phyloP scores from a whole-genome alignment of 2,797 vertebrate species.

The Gambusia yucatana region DNA sequence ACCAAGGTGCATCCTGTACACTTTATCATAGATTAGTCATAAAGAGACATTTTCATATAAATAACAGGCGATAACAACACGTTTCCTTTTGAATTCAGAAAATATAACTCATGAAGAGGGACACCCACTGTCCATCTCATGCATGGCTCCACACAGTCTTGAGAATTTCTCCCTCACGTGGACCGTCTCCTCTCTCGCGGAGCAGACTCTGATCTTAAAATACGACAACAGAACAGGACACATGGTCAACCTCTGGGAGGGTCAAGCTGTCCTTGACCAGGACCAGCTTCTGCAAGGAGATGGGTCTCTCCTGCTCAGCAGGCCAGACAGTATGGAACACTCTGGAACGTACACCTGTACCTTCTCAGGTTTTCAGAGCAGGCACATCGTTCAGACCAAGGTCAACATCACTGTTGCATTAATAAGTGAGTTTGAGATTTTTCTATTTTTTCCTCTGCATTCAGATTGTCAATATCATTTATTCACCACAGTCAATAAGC shows the following conservation, averaged over 20 bases:
- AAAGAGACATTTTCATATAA: not conserved
- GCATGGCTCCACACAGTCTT: conserved; percentile 65
- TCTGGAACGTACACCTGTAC: conserved; percentile 78
- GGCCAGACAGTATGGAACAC: conserved; percentile 68
- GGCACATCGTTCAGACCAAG: conserved; percentile 68
- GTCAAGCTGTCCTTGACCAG: conserved; percentile 69
- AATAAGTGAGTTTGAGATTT: conserved; percentile 62
- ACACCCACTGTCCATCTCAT: conserved; percentile 70
- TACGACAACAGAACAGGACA: conserved; percentile 75
- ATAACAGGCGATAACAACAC: not conserved
- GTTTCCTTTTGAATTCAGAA: conserved; percentile 43
- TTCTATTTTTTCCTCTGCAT: not conserved
- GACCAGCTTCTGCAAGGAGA: conserved; percentile 71
- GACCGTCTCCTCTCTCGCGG: conserved; percentile 68
- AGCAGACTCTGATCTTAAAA: conserved; percentile 70
- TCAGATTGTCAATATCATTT: not conserved
- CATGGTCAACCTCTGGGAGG: conserved; percentile 74
- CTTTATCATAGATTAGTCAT: not conserved
- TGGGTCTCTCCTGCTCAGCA: conserved; percentile 75
- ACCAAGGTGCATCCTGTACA: conserved; percentile 69
- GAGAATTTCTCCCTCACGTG: conserved; percentile 82
- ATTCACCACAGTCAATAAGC: not conserved
- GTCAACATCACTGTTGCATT: conserved; percentile 76
- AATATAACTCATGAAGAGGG: conserved; percentile 66
- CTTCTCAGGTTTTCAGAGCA: conserved; percentile 71